Evolutionary conservation across 2,888 invertebrate species (phyloP), one percentile per base, ranked within the genome.

Genomic region (Rosalia funebris): DNA sequence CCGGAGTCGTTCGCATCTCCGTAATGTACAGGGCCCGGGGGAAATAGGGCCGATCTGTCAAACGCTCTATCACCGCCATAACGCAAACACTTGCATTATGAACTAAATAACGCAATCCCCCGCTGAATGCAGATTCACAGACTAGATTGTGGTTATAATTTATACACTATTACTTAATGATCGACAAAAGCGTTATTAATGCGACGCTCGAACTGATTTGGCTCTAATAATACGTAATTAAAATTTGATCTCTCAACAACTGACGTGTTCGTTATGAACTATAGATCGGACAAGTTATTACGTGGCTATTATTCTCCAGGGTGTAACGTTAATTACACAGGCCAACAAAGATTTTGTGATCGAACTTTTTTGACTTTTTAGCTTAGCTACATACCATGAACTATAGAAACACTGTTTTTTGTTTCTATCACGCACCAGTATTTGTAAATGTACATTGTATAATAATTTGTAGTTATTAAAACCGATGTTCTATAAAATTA

Each of bases 31-130:
- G 71, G 68, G 48, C 76, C 65, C 71, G 1, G 25, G 76, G 75
- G 76, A 76, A 76, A 75, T 76, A 71, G 63, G 63, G 71, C 70
- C 72, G 73, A 76, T 76, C 71, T 74, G 75, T 76, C 75, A 75
- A 75, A 75, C 70, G 63, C 63, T 64, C 68, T 60, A 63, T 68
- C 63, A 63, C 57, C 65, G 42, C 61, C 45, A 45, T 57, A 60
- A 62, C 52, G 47, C 57, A 58, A n/a, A n/a, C 45, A 47, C 58
- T 46, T 60, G 60, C 57, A 57, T 62, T 42, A 32, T n/a, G 42
- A 17, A 16, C 41, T 42, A 53, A 42, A 53, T 17, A 53, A 42
- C 53, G 53, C 12, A 42, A 42, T 53, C 42, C 48, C 48, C 46
- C 48, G 39, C 37, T 14, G 10, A 50, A n/a, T 52, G 25, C 44